These are phyloP conservation scores for Anoncus sp. DNA, from an alignment of 2,888 invertebrate species.

Conservation along the genomic window DNA sequence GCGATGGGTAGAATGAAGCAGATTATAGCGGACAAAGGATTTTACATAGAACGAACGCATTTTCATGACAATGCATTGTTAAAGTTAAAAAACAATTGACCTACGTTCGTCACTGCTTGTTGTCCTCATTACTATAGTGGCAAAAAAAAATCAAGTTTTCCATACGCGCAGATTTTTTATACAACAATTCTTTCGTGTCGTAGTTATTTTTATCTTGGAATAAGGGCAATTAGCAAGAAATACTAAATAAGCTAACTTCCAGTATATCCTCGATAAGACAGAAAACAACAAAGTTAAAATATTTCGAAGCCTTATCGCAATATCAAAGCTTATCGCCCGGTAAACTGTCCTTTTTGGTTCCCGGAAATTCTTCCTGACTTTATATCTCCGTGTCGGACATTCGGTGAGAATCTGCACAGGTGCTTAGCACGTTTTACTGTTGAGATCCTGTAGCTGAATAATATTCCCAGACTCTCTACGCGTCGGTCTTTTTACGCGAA, in stretches of 20 bases:
- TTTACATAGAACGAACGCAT: not conserved
- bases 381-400: conserved; percentile 1
- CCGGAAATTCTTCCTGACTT: not conserved
- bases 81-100: too few relatives aligned
- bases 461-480: not conserved
- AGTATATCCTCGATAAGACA: not conserved
- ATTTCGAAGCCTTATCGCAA: not conserved
- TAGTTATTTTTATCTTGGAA: too few relatives aligned
- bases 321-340: not conserved
- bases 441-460: conserved; percentile 4
- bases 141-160: too few relatives aligned
- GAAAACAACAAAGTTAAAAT: not conserved
- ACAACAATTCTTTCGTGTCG: too few relatives aligned
- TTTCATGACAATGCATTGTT: too few relatives aligned
- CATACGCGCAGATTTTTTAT: too few relatives aligned
- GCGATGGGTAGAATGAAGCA: too few relatives aligned
- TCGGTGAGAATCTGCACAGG: not conserved
- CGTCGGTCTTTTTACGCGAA: not conserved
- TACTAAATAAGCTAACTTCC: too few relatives aligned
- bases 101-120: too few relatives aligned
- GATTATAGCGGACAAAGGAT: not conserved
- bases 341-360: not conserved
- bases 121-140: too few relatives aligned
- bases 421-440: not conserved
- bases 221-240: too few relatives aligned